Evolutionary conservation across 2,113 vertebrate genomes (phyloP).

Genomic region (Glaucomys volans): DNA sequence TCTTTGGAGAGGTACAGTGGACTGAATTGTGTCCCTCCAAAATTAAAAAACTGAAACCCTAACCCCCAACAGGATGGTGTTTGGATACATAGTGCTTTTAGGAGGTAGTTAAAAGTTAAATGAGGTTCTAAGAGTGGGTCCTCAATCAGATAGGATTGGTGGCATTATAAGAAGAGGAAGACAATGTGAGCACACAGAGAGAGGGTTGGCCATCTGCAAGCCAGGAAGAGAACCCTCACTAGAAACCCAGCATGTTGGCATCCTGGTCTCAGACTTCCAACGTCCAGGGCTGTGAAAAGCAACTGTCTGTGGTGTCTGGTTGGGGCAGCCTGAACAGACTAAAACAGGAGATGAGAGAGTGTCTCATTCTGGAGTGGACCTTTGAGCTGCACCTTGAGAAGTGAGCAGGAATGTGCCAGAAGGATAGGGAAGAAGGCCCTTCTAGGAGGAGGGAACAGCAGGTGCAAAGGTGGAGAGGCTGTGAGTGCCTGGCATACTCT

Average conservation of each 20-base stretch:
- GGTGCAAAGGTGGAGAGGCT: conserved; percentile 77
- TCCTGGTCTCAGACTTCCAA: not conserved
- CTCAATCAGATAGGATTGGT: not conserved
- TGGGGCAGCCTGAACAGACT: not conserved
- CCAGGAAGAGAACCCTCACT: not conserved
- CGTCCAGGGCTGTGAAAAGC: not conserved
- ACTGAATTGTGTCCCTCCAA: not conserved
- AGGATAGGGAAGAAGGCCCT: conserved; percentile 10
- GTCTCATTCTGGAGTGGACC: not conserved
- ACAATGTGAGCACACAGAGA: not conserved
- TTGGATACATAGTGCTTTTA: not conserved
- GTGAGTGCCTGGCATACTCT: not conserved
- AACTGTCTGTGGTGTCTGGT: not conserved
- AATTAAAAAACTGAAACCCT: not conserved
- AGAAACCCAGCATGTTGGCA: not conserved
- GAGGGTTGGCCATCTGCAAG: not conserved
- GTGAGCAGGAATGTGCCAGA: conserved; percentile 45
- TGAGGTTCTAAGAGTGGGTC: not conserved
- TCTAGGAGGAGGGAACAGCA: not conserved
- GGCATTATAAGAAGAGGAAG: not conserved
- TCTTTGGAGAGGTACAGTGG: not conserved
- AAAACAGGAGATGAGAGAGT: not conserved
- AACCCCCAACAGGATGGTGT: not conserved
- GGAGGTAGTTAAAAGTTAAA: not conserved
- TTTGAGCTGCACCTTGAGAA: conserved; percentile 54